A percentile compares a stretch with the other conserved stretches of the same genome.
Conservation (phyloP, 2,113 vertebrate species). For the Tachycineta bicolor region DNA sequence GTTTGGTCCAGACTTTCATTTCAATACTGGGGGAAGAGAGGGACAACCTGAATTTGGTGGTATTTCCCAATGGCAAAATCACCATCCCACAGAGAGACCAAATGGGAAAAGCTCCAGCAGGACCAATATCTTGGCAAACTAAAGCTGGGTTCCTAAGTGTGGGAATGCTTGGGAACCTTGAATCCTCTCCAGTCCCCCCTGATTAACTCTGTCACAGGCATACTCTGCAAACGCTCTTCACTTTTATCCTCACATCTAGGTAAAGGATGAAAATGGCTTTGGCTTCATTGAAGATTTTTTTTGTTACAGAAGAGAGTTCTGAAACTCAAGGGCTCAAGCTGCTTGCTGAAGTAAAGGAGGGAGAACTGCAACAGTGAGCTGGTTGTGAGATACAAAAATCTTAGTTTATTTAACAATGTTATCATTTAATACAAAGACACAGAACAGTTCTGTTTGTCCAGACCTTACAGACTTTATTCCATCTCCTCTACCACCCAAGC, state of each 20-base stretch:
- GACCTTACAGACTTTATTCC: neutral
- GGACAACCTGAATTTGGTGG: neutral
- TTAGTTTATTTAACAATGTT: constrained; percentile 78
- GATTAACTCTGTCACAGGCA: neutral
- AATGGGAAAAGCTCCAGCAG: neutral
- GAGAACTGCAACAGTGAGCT: constrained; percentile 3
- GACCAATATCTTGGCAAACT: neutral
- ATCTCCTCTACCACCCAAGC: constrained; percentile 21
- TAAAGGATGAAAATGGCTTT: neutral
- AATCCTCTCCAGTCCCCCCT: no score
- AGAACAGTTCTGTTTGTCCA: constrained; percentile 21
- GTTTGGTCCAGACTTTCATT: neutral
- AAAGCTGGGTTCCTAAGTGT: neutral
- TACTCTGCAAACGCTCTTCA: no score
- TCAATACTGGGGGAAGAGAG: neutral
- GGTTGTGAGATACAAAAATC: constrained; percentile 73
- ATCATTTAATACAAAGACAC: constrained; percentile 71
- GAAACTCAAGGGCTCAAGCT: neutral
- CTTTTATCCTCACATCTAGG: neutral
- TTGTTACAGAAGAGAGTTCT: neutral
- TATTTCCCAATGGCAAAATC: neutral
- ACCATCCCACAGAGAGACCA: accelerated
- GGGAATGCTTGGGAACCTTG: neutral
- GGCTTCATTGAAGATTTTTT: neutral
- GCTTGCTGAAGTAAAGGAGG: neutral